Base-by-base conservation (phyloP, 2,113 vertebrate genomes). In the Motacilla alba region DNA sequence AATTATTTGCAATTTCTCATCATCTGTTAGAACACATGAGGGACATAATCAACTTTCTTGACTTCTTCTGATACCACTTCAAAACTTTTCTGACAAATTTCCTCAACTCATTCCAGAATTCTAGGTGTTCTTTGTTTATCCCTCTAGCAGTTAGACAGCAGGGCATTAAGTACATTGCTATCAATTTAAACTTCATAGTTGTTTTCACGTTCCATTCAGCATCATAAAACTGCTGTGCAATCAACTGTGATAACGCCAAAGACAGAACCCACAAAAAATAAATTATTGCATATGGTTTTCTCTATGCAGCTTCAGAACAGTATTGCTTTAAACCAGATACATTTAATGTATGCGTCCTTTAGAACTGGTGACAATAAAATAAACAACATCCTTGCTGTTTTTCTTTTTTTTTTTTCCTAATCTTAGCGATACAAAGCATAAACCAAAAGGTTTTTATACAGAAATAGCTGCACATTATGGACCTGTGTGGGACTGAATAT, bases 61-160 rank as follows among this genome's bases (percentile, higher is more conserved):
- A 76, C 35, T 30, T 80, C 52, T 82, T 55, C 44, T 70, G 72
- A 81, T 35, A 39, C 50, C 13, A 77, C n/a, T 94, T 92, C 83
- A 66, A 52, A 81, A 81, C 60, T 95, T 60, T 81, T 56, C 64
- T 63, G 86, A 93, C 66, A 28, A n/a, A 77, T 75, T 94, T 87
- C n/a, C 84, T 78, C 43, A 88, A 75, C 11, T 60, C 52, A 92
- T 92, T 91, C 43, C 35, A 81, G 67, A 15, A 83, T 86, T 83
- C 59, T 87, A 96, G 90, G 87, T 94, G 43, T 69, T 75, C 67
- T 91, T 96, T 96, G 90, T 95, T 96, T 96, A 95, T 83, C 69
- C 90, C 95, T 90, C 79, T 62, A 93, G 96, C 89, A 90, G 37
- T 95, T 85, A 93, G 75, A 91, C 91, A 95, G 86, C 58, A 95